Percentiles rank a stretch among this genome's conserved stretches.
phyloP scores from a whole-genome alignment of 2,797 vertebrate genomes.

The Eulemur albifrons region DNA sequence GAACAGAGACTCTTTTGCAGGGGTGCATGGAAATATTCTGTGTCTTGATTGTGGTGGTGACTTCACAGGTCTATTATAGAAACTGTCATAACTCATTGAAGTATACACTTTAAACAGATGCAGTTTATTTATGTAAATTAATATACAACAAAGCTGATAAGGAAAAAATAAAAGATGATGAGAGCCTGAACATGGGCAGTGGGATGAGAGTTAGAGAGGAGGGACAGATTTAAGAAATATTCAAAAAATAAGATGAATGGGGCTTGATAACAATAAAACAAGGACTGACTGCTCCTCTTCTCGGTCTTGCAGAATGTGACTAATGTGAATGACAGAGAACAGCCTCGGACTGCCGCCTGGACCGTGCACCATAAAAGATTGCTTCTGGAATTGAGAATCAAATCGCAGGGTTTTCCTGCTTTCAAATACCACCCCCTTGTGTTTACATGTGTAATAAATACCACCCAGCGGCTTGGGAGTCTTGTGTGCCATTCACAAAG shows the following conservation, averaged over 20 bases:
- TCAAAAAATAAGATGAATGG: background rate
- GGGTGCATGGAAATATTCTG: background rate
- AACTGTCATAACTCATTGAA: background rate
- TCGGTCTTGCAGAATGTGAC: background rate
- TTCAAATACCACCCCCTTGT: constrained; percentile 68
- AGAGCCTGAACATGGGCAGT: background rate
- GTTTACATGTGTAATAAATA: constrained; percentile 34
- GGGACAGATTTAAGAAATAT: background rate
- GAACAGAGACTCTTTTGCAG: background rate
- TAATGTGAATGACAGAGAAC: accelerated
- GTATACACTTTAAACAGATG: background rate
- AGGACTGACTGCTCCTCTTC: background rate
- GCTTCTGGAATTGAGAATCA: background rate
- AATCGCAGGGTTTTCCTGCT: background rate
- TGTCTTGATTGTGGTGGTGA: background rate
- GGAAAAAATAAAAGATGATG: background rate
- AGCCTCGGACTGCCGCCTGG: background rate
- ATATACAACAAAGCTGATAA: background rate
- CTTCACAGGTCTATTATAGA: background rate
- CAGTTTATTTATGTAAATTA: background rate
- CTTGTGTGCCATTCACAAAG: background rate
- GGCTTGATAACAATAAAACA: background rate
- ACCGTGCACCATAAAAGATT: background rate
- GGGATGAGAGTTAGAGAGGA: background rate
- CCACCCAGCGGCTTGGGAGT: background rate